A percentile compares a stretch with the other conserved stretches of the same genome.
phyloP scores from a whole-genome alignment of 2,113 vertebrate genomes.

The Microcebus lehilahytsara region DNA sequence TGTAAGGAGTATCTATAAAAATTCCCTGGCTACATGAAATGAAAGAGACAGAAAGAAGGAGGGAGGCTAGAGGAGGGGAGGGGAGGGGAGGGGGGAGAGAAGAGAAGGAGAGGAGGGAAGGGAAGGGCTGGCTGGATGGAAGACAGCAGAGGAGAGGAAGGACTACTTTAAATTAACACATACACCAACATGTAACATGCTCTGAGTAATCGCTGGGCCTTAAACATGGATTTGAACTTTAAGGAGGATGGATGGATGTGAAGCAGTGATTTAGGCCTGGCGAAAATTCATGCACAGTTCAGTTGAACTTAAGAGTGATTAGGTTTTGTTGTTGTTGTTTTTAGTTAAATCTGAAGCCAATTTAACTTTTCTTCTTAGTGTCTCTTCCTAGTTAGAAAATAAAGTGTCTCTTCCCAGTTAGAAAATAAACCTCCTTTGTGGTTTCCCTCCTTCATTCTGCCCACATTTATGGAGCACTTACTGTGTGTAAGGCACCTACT shows the following conservation, averaged over 20 bases:
- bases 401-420: neutral
- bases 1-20: neutral
- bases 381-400: neutral
- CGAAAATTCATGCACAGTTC: neutral
- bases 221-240: neutral
- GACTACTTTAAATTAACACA: neutral
- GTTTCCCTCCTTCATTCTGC: neutral
- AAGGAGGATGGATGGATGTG: neutral
- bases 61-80: no score
- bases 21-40: neutral
- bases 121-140: no score
- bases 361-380: neutral
- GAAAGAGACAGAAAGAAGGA: neutral
- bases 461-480: neutral
- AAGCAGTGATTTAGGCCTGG: neutral
- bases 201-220: neutral
- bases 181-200: neutral
- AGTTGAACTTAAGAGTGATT: neutral
- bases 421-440: neutral
- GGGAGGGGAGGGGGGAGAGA: fast-evolving
- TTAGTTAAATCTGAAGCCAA: neutral
- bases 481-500: neutral
- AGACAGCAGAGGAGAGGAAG: neutral
- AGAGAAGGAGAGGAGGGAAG: fast-evolving
- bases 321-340: neutral